Percentiles rank a stretch among this genome's conserved stretches.
Evolutionary conservation across 2,797 vertebrate genomes (phyloP).

Genomic region (Macroramphosus scolopax): DNA sequence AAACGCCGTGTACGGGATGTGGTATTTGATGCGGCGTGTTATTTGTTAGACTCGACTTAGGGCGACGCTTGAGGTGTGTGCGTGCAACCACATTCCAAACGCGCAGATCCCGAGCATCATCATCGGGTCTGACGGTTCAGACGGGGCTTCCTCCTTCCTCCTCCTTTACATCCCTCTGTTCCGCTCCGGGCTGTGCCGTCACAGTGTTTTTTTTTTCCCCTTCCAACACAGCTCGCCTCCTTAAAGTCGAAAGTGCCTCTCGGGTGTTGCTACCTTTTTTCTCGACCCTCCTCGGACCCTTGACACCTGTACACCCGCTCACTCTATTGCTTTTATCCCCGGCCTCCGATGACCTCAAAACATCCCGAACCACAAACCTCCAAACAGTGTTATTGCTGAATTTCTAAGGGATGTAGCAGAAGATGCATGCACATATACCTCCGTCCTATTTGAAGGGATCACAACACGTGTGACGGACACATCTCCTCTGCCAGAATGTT

Average conservation of each 20-base stretch:
- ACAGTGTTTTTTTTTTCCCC: conserved; percentile 20
- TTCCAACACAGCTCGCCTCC: conserved; percentile 29
- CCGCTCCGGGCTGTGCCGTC: conserved; percentile 2
- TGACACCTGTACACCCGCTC: too few relatives aligned
- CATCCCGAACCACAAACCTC: too few relatives aligned
- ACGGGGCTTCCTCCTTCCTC: conserved; percentile 34
- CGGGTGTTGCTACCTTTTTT: too few relatives aligned
- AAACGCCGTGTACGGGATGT: conserved; percentile 20
- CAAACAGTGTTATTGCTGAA: too few relatives aligned
- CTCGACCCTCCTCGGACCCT: too few relatives aligned
- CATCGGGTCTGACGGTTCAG: conserved; percentile 35
- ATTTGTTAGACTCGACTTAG: conserved; percentile 22
- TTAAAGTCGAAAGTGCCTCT: conserved; percentile 23
- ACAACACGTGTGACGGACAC: too few relatives aligned
- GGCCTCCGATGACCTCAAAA: too few relatives aligned
- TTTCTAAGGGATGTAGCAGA: too few relatives aligned
- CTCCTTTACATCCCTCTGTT: conserved; percentile 2
- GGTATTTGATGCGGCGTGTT: conserved; percentile 36
- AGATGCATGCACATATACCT: too few relatives aligned
- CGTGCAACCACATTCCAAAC: conserved; percentile 35
- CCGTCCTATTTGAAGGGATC: too few relatives aligned
- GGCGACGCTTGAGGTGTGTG: conserved; percentile 37
- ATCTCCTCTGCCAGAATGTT: too few relatives aligned
- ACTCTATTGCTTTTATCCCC: too few relatives aligned
- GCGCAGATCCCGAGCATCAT: conserved; percentile 23